Base-by-base conservation (phyloP, 2,113 vertebrate genomes). In the Chitala chitala region DNA sequence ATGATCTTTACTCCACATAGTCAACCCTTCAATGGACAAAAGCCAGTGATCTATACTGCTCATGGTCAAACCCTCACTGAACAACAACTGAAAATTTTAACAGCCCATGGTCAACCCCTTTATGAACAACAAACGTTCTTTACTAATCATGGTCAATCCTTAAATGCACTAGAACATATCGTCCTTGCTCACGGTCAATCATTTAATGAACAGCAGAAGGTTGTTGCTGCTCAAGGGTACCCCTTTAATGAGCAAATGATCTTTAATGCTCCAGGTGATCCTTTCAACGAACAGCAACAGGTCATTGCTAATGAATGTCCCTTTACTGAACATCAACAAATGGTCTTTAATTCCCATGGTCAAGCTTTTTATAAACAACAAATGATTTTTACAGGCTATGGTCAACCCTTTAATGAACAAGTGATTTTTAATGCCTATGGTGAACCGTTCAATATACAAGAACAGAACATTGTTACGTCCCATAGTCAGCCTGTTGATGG, bases 171-270 rank as follows among this genome's bases (percentile, higher is more conserved):
- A n/a, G n/a, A n/a, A n/a, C n/a, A n/a, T n/a, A n/a, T n/a, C n/a
- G n/a, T n/a, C n/a, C n/a, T n/a, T 63, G 31, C 31, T 36, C 31
- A 36, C 38, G 58, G 58, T 5, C 58, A 36, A 20, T 33, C 33
- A 63, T 38, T 63, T 20, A 63, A 33, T 20, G 58, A 63, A 5
- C 58, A 63, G 58, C n/a, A n/a, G n/a, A n/a, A n/a, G n/a, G n/a
- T n/a, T n/a, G n/a, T n/a, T n/a, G n/a, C n/a, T n/a, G n/a, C n/a
- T n/a, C n/a, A n/a, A n/a, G n/a, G n/a, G n/a, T n/a, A n/a, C n/a
- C 33, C 33, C 15, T 6, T 38, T 38, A 17, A 61, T 6, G 59
- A 63, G n/a, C n/a, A n/a, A n/a, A n/a, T n/a, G 59, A 63, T 33
- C 33, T 20, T 3, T 38, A 36, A 15, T 36, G 33, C n/a, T 33